Conservation (phyloP, 92 coral and sea anemone genomes). For the Galaxea fascicularis region DNA sequence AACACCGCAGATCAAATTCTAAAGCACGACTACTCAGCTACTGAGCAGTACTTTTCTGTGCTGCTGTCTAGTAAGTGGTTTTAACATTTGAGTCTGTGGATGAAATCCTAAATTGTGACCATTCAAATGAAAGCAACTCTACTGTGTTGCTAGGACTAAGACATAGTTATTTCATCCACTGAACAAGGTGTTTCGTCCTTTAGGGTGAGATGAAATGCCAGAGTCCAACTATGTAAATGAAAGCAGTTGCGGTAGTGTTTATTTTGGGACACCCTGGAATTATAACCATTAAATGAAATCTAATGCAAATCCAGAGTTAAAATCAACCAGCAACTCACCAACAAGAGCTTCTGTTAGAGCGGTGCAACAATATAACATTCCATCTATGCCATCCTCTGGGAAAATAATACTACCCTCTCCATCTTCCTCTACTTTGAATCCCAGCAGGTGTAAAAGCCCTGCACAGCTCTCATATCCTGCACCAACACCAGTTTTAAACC, state of each 20-base stretch:
- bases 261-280: too few relatives aligned
- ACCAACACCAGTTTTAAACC: constrained; percentile 53
- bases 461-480: constrained; percentile 59
- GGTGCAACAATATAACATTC: constrained; percentile 68
- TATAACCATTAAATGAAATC: not conserved
- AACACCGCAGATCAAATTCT: not conserved
- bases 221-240: too few relatives aligned
- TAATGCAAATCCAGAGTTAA: not conserved
- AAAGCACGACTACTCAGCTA: not conserved
- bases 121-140: not conserved
- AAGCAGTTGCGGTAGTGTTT: not conserved
- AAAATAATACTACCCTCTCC: constrained; percentile 56
- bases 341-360: constrained; percentile 75
- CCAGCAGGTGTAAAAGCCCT: constrained; percentile 63
- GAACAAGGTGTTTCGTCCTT: not conserved
- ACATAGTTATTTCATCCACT: not conserved
- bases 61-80: not conserved
- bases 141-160: too few relatives aligned
- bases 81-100: not conserved
- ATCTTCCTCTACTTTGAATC: constrained; percentile 62
- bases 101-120: not conserved
- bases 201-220: not conserved
- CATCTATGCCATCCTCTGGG: constrained; percentile 55
- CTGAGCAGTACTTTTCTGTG: not conserved
- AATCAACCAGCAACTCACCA: constrained; percentile 53